A percentile compares a stretch with the other conserved stretches of the same genome.
These are phyloP conservation scores for Amblyornis subalaris DNA, from an alignment of 2,113 vertebrate genomes.

Conservation along the genomic window DNA sequence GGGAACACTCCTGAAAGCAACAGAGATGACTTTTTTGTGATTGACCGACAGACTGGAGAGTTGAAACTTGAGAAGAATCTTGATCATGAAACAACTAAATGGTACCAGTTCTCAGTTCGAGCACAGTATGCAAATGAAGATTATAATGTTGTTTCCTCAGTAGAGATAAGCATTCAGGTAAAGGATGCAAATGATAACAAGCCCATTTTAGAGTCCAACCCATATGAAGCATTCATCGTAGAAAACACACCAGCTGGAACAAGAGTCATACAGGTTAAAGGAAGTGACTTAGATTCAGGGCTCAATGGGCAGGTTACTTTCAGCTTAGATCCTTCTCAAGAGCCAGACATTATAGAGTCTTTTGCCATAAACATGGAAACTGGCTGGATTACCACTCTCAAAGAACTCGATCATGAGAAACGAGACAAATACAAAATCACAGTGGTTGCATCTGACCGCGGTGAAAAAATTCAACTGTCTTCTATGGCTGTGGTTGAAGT, in stretches of 20 bases:
- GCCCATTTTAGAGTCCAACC: constrained; percentile 88
- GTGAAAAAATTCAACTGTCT: constrained; percentile 84
- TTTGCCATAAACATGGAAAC: constrained; percentile 88
- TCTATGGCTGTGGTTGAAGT: constrained; percentile 82
- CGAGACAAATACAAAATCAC: constrained; percentile 75
- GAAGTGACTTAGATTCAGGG: constrained; percentile 87
- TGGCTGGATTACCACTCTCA: constrained; percentile 94
- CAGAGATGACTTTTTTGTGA: constrained; percentile 86
- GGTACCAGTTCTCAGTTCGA: constrained; percentile 90
- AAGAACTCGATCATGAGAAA: constrained; percentile 88
- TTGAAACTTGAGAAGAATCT: constrained; percentile 91
- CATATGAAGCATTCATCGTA: constrained; percentile 86
- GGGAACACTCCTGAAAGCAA: constrained; percentile 93
- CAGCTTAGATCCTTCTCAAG: constrained; percentile 82
- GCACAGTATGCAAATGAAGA: constrained; percentile 75
- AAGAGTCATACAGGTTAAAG: constrained; percentile 88
- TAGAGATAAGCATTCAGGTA: constrained; percentile 88
- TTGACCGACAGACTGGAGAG: constrained; percentile 83
- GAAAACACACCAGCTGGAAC: constrained; percentile 90
- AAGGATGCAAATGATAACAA: constrained; percentile 93
- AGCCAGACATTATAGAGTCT: constrained; percentile 77
- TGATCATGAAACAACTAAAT: constrained; percentile 91
- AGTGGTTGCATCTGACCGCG: constrained; percentile 86
- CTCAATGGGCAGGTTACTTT: constrained; percentile 88
- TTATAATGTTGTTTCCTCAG: constrained; percentile 78